Conservation (phyloP, 2,113 vertebrate genomes). For the Tenebrosternarchus preto region DNA sequence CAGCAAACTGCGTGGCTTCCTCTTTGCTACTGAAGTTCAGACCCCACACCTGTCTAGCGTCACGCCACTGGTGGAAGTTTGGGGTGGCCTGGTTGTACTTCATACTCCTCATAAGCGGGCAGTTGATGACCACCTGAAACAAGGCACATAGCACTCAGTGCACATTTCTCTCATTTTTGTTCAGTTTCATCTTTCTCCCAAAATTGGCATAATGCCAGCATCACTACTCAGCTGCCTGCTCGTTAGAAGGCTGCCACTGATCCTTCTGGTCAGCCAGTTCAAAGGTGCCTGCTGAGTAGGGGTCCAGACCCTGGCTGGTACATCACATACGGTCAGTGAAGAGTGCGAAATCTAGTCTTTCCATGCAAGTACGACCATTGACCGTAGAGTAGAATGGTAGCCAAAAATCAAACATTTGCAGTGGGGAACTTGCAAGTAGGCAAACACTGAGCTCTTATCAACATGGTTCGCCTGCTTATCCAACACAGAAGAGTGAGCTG, state of each 20-base stretch:
- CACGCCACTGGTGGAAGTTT: conserved; percentile 92
- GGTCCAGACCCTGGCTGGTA: too few relatives aligned
- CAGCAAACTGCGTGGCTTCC: conserved; percentile 81
- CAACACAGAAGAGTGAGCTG: background rate
- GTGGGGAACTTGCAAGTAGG: background rate
- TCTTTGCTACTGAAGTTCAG: conserved; percentile 90
- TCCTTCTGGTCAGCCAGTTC: too few relatives aligned
- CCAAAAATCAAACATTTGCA: background rate
- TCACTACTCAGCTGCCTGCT: background rate
- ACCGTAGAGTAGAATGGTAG: too few relatives aligned
- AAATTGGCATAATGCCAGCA: background rate
- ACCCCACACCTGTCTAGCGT: conserved; percentile 89
- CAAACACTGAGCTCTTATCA: background rate
- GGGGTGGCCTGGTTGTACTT: conserved; percentile 93
- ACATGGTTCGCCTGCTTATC: background rate
- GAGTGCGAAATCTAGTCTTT: background rate
- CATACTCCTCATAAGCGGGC: conserved; percentile 80
- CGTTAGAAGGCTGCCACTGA: too few relatives aligned
- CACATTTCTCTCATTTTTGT: too few relatives aligned
- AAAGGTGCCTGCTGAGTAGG: too few relatives aligned
- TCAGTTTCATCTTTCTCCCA: background rate
- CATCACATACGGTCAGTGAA: background rate
- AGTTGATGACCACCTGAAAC: conserved; percentile 89
- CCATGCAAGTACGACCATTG: background rate
- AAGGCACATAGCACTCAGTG: background rate